Evolutionary conservation across 2,888 invertebrate genomes (phyloP).

Genomic region (Drosophila antonietae): DNA sequence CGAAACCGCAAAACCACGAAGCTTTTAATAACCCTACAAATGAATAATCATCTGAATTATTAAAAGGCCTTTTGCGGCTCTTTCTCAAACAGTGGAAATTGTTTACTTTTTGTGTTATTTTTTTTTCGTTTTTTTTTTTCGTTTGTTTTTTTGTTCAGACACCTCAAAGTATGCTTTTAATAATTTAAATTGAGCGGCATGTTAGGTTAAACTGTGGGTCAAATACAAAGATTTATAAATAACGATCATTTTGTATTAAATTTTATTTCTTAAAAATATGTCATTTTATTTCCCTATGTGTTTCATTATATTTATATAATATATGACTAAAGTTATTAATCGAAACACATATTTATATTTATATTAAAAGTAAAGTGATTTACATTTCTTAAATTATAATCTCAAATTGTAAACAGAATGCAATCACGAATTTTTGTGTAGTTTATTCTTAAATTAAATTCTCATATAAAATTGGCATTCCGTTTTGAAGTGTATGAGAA

Average conservation of each 20-base stretch:
- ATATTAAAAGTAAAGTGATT: no score
- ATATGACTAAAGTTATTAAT: no score
- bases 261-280: no score
- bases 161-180: conserved; percentile 1
- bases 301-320: no score
- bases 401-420: no score
- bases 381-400: no score
- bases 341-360: no score
- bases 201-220: not conserved
- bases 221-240: not conserved
- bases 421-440: not conserved
- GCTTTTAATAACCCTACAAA: conserved; percentile 3
- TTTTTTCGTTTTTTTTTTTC: no score
- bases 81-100: not conserved
- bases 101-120: not conserved
- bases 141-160: not conserved
- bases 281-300: no score
- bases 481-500: conserved; percentile 5
- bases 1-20: not conserved
- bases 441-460: not conserved
- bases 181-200: not conserved
- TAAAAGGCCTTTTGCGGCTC: not conserved
- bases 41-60: conserved; percentile 1
- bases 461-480: not conserved
- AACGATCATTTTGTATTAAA: no score